Percentiles rank a stretch among this genome's conserved stretches.
phyloP scores from a whole-genome alignment of 2,797 vertebrate genomes.

The Myotis findleyi region DNA sequence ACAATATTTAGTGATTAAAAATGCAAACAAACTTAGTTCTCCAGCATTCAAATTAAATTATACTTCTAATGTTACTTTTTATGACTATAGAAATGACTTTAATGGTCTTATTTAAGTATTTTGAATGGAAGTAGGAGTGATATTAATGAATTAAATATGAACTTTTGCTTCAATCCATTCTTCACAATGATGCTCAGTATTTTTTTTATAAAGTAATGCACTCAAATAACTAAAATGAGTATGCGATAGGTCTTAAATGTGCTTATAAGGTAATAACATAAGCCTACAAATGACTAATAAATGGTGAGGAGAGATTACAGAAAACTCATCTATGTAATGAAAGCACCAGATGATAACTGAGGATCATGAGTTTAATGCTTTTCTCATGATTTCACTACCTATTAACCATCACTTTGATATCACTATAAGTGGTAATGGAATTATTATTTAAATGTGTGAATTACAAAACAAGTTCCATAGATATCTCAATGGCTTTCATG shows the following conservation, averaged over 20 bases:
- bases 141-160: constrained; percentile 70
- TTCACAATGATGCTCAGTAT: constrained; percentile 63
- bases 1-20: constrained; percentile 32
- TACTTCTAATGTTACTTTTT: constrained; percentile 43
- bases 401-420: constrained; percentile 35
- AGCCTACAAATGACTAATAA: constrained; percentile 63
- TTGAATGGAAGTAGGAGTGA: constrained; percentile 30
- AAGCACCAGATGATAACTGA: constrained; percentile 34
- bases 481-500: neutral
- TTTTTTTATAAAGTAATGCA: constrained; percentile 64
- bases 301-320: neutral
- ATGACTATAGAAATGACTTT: constrained; percentile 43
- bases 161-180: constrained; percentile 66
- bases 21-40: constrained; percentile 54
- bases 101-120: constrained; percentile 59
- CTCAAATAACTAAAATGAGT: constrained; percentile 60
- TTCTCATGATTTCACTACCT: constrained; percentile 48
- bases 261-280: constrained; percentile 42
- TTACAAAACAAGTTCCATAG: neutral
- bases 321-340: constrained; percentile 56
- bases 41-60: constrained; percentile 36
- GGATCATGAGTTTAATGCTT: constrained; percentile 50
- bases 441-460: constrained; percentile 11
- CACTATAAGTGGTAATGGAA: neutral
- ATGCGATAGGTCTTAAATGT: constrained; percentile 45